phyloP scores from a whole-genome alignment of 2,797 vertebrate genomes.

The Okamejei kenojei region DNA sequence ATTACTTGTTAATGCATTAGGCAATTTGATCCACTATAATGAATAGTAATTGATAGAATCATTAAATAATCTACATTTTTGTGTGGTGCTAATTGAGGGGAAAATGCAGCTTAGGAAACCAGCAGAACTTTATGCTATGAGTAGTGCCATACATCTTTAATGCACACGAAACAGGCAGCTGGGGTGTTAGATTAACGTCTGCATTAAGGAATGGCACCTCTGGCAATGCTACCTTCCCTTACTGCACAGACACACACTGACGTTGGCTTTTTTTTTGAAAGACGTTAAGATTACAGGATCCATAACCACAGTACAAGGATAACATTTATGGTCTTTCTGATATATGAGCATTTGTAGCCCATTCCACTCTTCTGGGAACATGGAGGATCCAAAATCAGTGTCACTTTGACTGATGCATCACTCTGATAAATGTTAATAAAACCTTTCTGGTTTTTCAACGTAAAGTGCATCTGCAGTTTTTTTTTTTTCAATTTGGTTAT shows the following conservation, averaged over 20 bases:
- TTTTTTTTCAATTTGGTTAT: background rate
- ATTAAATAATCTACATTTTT: background rate
- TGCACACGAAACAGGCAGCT: background rate
- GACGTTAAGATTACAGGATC: background rate
- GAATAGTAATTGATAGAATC: background rate
- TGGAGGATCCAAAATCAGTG: background rate
- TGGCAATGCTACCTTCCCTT: background rate
- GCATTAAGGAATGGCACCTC: background rate
- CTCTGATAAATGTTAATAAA: background rate
- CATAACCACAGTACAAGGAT: background rate
- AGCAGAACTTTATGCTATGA: background rate
- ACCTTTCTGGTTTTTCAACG: background rate
- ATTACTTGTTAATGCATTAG: slow-evolving; percentile 13
- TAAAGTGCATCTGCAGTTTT: background rate
- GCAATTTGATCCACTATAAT: background rate
- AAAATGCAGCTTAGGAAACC: background rate
- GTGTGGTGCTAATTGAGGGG: background rate
- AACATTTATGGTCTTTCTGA: too few relatives aligned
- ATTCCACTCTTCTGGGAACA: background rate
- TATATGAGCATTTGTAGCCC: background rate
- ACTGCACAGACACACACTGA: background rate
- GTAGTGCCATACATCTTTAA: background rate
- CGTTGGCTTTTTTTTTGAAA: background rate
- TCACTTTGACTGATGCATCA: background rate
- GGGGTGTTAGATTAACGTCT: background rate